Evolutionary conservation across 2,888 invertebrate species (phyloP).

Genomic region (Invenusta paracnida): DNA sequence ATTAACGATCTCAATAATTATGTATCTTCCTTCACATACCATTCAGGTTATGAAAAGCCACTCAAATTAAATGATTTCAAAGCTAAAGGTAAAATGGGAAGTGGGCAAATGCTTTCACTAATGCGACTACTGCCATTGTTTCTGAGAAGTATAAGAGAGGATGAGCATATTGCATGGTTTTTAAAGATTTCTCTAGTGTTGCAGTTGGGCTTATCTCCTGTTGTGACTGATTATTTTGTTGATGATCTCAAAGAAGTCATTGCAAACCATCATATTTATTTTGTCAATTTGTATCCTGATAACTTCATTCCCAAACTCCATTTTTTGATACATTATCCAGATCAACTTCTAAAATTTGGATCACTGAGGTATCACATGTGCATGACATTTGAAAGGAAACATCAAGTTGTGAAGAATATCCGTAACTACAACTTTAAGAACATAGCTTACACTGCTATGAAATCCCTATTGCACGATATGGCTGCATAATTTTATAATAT

Average conservation of each 20-base stretch:
- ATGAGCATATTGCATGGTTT: no score
- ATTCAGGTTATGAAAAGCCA: no score
- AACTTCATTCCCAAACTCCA: not conserved
- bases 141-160: no score
- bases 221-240: not conserved
- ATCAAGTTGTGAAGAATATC: not conserved
- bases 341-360: not conserved
- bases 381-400: not conserved
- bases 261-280: not conserved
- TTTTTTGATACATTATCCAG: not conserved
- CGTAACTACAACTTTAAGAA: not conserved
- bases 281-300: not conserved
- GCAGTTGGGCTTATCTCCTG: not conserved
- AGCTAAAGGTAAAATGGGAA: no score
- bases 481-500: not conserved
- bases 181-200: no score
- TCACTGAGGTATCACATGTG: not conserved
- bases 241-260: not conserved
- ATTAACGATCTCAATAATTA: no score
- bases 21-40: no score
- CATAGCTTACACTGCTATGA: not conserved
- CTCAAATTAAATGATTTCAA: no score
- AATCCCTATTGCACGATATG: not conserved
- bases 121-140: no score
- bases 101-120: no score